Evolutionary conservation across 2,113 vertebrate genomes (phyloP), one percentile per base, ranked within the genome.

Genomic region (Tricholaema leucomelas): DNA sequence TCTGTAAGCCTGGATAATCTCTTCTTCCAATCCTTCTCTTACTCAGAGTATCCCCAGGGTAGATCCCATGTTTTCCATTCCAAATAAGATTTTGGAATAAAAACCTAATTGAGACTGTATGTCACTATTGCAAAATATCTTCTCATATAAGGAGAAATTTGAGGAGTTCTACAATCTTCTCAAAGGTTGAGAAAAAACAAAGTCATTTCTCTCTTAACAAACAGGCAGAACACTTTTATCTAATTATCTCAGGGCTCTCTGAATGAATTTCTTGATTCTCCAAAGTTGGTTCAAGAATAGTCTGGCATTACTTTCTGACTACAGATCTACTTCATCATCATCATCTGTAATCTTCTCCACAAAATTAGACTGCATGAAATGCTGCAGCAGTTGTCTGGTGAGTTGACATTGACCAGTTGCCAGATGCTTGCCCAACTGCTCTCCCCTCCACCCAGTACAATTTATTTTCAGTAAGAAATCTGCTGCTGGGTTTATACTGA

Each of bases 341-440:
- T 14, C 6, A 35, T 40, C 14, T 52, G 35, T 50, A n/a, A 72
- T 11, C 19, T 72, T 50, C 73, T 58, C 46, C 69, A 87, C 27
- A 36, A 71, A 56, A 36, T 48, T 31, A 54, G 4, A 17, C 16
- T 3, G 2, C 35, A 16, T 33, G 36, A 77, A 69, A 70, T 38
- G 31, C 31, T 56, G 40, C 25, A 71, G 52, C 56, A 81, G 30
- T 38, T 70, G 31, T 31, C 12, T 31, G 12, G 16, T 12, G 19
- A 59, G 28, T 2, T 79, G 56, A 70, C 1, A 3, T 1, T 27
- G 9, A 17, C 23, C 1, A 3, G 44, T n/a, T 85, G 20, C n/a
- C 2, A 4, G 60, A 30, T 67, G 2, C 28, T 33, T 31, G 27
- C 11, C 20, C 54, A 48, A 30, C 6, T 63, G 61, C 18, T 59